Conservation (phyloP, 1,140 invertebrate species). For the Drosophila pruinosa region DNA sequence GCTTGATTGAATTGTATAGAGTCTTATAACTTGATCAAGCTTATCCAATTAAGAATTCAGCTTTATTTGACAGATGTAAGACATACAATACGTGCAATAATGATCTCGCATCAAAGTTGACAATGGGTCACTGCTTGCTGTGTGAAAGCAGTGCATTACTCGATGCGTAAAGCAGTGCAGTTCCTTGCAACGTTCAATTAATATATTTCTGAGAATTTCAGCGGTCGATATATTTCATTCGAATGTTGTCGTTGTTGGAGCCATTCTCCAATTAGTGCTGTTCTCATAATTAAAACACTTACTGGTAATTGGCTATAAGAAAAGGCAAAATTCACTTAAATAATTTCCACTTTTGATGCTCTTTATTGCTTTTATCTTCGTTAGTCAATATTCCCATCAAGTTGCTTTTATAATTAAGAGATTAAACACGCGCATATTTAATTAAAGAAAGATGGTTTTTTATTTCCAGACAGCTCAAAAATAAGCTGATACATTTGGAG, state of each 20-base stretch:
- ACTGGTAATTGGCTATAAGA: neutral
- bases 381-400: too few species aligned
- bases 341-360: neutral
- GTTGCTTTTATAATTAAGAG: neutral
- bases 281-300: neutral
- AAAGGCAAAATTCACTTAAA: too few species aligned
- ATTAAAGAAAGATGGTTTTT: neutral
- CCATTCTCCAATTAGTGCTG: neutral
- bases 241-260: neutral
- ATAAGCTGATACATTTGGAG: constrained; percentile 17
- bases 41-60: neutral
- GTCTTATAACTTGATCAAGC: neutral
- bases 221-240: neutral
- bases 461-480: constrained; percentile 30
- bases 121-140: too few species aligned
- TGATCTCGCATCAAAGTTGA: too few species aligned
- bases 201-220: too few species aligned
- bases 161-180: too few species aligned
- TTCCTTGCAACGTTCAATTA: too few species aligned
- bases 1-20: neutral
- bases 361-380: too few species aligned
- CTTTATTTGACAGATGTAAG: neutral
- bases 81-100: neutral
- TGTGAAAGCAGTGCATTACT: too few species aligned
- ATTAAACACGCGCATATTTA: neutral